phyloP scores from a whole-genome alignment of 2,113 vertebrate genomes.

The Pluvianellus socialis region DNA sequence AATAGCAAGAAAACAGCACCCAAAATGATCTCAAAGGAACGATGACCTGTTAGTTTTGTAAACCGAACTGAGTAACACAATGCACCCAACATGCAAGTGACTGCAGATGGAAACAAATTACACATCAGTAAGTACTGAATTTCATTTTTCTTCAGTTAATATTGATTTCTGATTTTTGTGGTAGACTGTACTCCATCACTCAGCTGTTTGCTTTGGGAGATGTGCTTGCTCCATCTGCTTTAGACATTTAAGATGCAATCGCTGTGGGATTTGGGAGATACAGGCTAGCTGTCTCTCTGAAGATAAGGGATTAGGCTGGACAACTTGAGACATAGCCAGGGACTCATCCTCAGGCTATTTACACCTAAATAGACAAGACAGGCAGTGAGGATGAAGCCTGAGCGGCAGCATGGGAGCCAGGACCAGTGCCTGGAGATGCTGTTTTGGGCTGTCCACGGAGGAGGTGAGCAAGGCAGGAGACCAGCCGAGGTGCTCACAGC shows the following conservation, averaged over 20 bases:
- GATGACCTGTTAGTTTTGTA: neutral
- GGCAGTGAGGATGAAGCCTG: neutral
- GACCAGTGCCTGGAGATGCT: neutral
- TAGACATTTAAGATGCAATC: neutral
- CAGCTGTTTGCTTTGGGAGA: neutral
- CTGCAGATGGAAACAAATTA: conserved; percentile 29
- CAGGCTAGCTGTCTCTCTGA: neutral
- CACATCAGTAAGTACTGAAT: conserved; percentile 37
- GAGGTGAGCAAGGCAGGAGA: neutral
- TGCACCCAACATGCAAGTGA: conserved; percentile 6
- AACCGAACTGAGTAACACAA: fast-evolving
- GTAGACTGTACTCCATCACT: neutral
- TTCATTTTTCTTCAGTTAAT: neutral
- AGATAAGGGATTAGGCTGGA: neutral
- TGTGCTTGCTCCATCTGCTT: neutral
- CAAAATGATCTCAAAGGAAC: neutral
- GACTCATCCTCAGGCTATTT: neutral
- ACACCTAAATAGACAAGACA: neutral
- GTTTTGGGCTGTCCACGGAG: neutral
- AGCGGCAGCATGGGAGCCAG: neutral
- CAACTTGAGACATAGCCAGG: neutral
- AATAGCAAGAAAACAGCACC: neutral
- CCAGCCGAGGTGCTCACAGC: neutral
- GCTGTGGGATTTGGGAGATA: neutral
- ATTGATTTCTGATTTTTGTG: neutral